Evolutionary conservation across 2,797 vertebrate genomes (phyloP).

Genomic region (Hippocampus kuda): DNA sequence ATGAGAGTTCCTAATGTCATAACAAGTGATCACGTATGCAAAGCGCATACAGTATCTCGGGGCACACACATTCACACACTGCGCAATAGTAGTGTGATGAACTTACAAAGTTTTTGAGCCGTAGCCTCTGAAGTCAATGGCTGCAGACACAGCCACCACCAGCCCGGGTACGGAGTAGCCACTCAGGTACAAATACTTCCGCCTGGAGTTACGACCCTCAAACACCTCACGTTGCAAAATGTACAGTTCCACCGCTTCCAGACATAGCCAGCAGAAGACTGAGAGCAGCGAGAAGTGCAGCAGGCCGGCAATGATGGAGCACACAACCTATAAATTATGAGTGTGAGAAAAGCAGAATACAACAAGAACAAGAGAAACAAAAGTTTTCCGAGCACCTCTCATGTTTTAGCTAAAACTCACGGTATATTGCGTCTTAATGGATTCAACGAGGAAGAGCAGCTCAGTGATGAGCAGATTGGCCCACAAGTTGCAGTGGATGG

Average conservation of each 20-base stretch:
- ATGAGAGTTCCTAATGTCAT: too few relatives aligned
- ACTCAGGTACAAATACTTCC: slow-evolving; percentile 83
- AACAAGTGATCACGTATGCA: too few relatives aligned
- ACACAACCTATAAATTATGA: slow-evolving; percentile 67
- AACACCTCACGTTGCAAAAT: slow-evolving; percentile 86
- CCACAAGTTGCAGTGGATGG: slow-evolving; percentile 92
- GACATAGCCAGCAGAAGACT: slow-evolving; percentile 88
- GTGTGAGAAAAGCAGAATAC: not conserved
- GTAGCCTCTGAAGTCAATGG: slow-evolving; percentile 88
- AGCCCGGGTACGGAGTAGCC: slow-evolving; percentile 84
- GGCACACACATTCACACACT: not conserved
- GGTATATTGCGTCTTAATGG: slow-evolving; percentile 83
- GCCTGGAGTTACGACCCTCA: slow-evolving; percentile 81
- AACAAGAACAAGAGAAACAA: not conserved
- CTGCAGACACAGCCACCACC: slow-evolving; percentile 84
- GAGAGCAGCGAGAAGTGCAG: slow-evolving; percentile 89
- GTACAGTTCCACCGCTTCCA: slow-evolving; percentile 86
- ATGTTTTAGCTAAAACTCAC: slow-evolving; percentile 51
- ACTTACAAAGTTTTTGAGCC: slow-evolving; percentile 58
- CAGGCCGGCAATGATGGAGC: slow-evolving; percentile 81
- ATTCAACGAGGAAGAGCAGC: slow-evolving; percentile 82
- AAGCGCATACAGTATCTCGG: too few relatives aligned
- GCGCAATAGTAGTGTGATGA: slow-evolving; percentile 26
- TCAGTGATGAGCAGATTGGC: slow-evolving; percentile 85
- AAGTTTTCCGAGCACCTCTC: not conserved